Percentiles rank a stretch among this genome's conserved stretches.
Evolutionary conservation across 2,797 vertebrate species (phyloP).

Genomic region (Cossypha dichroa): DNA sequence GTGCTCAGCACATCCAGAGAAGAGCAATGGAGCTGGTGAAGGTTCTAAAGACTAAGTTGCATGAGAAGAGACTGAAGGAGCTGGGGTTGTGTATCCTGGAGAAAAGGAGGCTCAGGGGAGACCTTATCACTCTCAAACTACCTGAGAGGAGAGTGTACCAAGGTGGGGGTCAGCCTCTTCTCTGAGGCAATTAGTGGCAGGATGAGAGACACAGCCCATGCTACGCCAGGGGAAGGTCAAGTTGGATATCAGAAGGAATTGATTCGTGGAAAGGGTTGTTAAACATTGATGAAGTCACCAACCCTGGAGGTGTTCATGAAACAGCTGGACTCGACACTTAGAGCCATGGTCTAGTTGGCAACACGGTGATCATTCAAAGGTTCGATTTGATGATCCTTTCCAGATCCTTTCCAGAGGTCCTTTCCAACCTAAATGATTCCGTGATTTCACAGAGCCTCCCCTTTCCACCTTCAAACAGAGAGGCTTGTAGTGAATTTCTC

Average conservation of each 20-base stretch:
- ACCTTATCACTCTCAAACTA: neutral
- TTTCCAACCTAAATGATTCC: neutral
- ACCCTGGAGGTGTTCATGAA: neutral
- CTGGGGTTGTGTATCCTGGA: neutral
- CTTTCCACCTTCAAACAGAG: neutral
- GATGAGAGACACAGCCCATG: neutral
- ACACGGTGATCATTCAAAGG: neutral
- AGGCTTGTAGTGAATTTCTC: neutral
- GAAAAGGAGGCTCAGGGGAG: neutral
- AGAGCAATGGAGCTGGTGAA: neutral
- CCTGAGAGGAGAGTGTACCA: neutral
- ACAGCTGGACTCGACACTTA: neutral
- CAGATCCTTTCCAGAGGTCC: no score
- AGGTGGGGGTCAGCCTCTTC: neutral
- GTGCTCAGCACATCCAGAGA: fast-evolving
- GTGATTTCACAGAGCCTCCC: neutral
- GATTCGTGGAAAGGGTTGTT: neutral
- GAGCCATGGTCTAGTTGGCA: neutral
- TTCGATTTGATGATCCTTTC: neutral
- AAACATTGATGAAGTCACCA: neutral
- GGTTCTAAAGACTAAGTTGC: neutral
- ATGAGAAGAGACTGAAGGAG: neutral
- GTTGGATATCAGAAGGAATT: neutral
- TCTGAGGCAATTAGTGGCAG: neutral
- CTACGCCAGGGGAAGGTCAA: neutral